Conservation (phyloP, 2,797 vertebrate species). For the Acanthiza pusilla region DNA sequence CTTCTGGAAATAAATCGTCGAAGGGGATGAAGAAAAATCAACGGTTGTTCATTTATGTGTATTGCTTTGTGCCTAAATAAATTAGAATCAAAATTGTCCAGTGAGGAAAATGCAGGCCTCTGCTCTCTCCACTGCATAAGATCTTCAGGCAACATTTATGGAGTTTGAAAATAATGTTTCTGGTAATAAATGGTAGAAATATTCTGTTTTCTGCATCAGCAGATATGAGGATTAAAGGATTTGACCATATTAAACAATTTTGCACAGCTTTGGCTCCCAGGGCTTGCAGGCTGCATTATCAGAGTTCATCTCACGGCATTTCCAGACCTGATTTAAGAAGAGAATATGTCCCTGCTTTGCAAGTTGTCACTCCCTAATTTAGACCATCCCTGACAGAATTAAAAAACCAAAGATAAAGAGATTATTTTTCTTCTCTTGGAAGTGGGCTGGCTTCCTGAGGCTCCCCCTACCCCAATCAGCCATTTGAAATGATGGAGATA, state of each 20-base stretch:
- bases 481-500: conserved; percentile 70
- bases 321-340: conserved; percentile 74
- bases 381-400: conserved; percentile 70
- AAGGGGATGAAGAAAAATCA: conserved; percentile 38
- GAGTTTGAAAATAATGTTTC: conserved; percentile 75
- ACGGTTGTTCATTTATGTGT: conserved; percentile 21
- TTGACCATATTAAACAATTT: conserved; percentile 79
- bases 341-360: conserved; percentile 71
- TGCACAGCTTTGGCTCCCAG: conserved; percentile 75
- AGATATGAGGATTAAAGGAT: conserved; percentile 81
- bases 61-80: conserved; percentile 51
- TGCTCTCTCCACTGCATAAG: conserved; percentile 53
- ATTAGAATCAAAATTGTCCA: conserved; percentile 55
- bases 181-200: conserved; percentile 78
- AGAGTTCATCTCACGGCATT: conserved; percentile 71
- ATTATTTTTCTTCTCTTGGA: conserved; percentile 61
- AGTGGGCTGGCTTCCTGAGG: conserved; percentile 55
- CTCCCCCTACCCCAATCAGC: conserved; percentile 45
- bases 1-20: conserved; percentile 25
- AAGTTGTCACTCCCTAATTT: conserved; percentile 75
- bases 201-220: conserved; percentile 78
- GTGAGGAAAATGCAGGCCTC: conserved; percentile 48
- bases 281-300: conserved; percentile 71
- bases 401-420: conserved; percentile 65
- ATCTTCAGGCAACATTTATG: conserved; percentile 64